Base-by-base conservation (phyloP, 2,888 invertebrate species). In the Hoplodrina ambigua region DNA sequence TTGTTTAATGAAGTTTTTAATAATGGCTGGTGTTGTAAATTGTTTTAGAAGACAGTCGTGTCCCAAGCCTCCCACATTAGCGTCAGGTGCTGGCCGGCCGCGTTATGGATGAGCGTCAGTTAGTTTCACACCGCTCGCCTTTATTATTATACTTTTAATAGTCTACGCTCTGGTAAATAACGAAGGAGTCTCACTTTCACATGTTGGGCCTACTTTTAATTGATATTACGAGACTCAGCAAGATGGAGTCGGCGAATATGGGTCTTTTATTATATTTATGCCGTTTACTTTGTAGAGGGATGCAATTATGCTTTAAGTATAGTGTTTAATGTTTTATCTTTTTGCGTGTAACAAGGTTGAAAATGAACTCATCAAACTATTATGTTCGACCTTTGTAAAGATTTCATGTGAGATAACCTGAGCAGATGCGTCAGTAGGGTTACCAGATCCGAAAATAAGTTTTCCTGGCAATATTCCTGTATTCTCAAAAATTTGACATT, bases 131-230 rank as follows among this genome's bases (percentile, higher is more conserved):
- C 81, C 74, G 75, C 64, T 65, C 64, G 46, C 62, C 68, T 79
- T 75, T 80, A 76, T 79, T 78, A 78, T 82, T 83, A 65, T 75
- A 72, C 71, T 75, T 86, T 86, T 88, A 89, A 89, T 87, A 81
- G 85, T 84, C 71, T 87, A 91, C 93, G 93, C 93, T 94, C 94
- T 92, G 89, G 85, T 93, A 88, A 92, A 74, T 88, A 85, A 83
- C 75, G 81, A 82, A 87, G 85, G 79, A 88, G 86, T 86, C 87
- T 85, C 84, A 91, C 92, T 91, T 94, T 93, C 92, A 90, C 92
- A 89, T 87, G 80, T 79, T 75, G 79, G 84, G 86, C 78, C 78
- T 87, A 86, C 87, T 90, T 88, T 63, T 85, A 87, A 87, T 90
- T 72, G 69, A 74, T 78, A 62, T 87, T 87, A 86, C 68, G 65